Conservation (phyloP, 2,797 vertebrate genomes). For the Danio choprae region DNA sequence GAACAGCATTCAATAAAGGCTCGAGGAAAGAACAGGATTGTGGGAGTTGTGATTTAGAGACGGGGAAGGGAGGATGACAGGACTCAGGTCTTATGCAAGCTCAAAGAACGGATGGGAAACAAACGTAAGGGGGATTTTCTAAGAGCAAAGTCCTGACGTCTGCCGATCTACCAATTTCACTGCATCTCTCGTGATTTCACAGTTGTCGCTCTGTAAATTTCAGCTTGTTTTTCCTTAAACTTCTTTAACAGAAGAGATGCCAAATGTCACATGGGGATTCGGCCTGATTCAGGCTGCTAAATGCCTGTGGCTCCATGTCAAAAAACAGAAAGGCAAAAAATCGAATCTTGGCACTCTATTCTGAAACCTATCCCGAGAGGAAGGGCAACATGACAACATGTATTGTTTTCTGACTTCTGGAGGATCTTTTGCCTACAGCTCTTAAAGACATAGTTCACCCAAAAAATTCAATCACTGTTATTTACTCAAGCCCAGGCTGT, state of each 20-base stretch:
- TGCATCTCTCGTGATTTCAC: constrained; percentile 76
- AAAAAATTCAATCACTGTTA: background rate
- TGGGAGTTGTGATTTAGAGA: constrained; percentile 43
- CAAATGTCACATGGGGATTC: constrained; percentile 67
- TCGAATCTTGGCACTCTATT: background rate
- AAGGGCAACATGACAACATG: constrained; percentile 21
- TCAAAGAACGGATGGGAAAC: constrained; percentile 35
- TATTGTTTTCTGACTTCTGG: constrained; percentile 10
- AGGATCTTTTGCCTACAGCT: background rate
- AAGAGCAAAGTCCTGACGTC: constrained; percentile 13
- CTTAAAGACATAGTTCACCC: background rate
- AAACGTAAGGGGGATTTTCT: constrained; percentile 37
- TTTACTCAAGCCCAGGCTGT: too few species aligned
- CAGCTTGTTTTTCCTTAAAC: constrained; percentile 63
- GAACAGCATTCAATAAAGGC: constrained; percentile 18
- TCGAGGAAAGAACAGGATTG: constrained; percentile 39
- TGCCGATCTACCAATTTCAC: constrained; percentile 70
- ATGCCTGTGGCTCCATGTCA: constrained; percentile 40
- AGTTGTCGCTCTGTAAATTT: constrained; percentile 74
- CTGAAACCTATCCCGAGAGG: constrained; percentile 14
- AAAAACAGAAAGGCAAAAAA: constrained; percentile 11
- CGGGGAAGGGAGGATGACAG: constrained; percentile 12
- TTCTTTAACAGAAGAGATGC: constrained; percentile 64
- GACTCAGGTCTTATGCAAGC: constrained; percentile 36
- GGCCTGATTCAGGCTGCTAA: constrained; percentile 43